A percentile compares a stretch with the other conserved stretches of the same genome.
Evolutionary conservation across 2,888 invertebrate genomes (phyloP).

Genomic region (Octodonta nipae): DNA sequence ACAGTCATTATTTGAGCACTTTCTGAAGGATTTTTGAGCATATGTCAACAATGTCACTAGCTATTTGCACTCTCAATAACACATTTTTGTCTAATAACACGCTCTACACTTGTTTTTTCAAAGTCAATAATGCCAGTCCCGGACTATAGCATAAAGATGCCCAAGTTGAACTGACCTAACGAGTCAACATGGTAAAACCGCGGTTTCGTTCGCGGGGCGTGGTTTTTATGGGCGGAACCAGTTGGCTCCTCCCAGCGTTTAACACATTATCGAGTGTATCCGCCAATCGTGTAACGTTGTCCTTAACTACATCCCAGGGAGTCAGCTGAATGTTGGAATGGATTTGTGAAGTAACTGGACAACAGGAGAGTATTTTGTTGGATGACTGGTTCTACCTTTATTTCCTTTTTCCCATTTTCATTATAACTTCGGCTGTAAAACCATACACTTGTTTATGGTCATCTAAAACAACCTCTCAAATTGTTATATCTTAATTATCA

Average conservation of each 20-base stretch:
- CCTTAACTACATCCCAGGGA: slow-evolving; percentile 19
- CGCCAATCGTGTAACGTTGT: slow-evolving; percentile 21
- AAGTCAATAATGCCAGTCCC: slow-evolving; percentile 9
- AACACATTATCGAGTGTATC: slow-evolving; percentile 21
- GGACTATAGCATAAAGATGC: slow-evolving; percentile 22
- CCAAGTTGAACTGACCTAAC: slow-evolving; percentile 25
- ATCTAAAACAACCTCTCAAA: slow-evolving; percentile 32
- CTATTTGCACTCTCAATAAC: slow-evolving; percentile 7
- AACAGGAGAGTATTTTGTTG: slow-evolving; percentile 9
- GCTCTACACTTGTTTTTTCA: too few species aligned
- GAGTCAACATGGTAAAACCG: slow-evolving; percentile 18
- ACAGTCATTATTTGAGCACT: slow-evolving; percentile 50
- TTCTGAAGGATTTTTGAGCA: slow-evolving; percentile 47
- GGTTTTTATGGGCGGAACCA: slow-evolving; percentile 11
- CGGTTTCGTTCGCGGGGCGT: slow-evolving; percentile 12
- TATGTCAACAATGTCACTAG: slow-evolving; percentile 20
- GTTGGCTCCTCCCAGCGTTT: slow-evolving; percentile 18
- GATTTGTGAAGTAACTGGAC: background rate
- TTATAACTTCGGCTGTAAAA: slow-evolving; percentile 32
- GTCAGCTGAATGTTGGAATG: slow-evolving; percentile 11
- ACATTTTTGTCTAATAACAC: slow-evolving; percentile 8
- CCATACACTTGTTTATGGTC: slow-evolving; percentile 35
- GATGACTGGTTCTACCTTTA: slow-evolving; percentile 24
- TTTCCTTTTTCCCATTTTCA: slow-evolving; percentile 30
- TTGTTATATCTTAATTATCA: slow-evolving; percentile 35